These are phyloP conservation scores for Himalopsyche phryganea DNA, from an alignment of 1,140 invertebrate species.

Conservation along the genomic window DNA sequence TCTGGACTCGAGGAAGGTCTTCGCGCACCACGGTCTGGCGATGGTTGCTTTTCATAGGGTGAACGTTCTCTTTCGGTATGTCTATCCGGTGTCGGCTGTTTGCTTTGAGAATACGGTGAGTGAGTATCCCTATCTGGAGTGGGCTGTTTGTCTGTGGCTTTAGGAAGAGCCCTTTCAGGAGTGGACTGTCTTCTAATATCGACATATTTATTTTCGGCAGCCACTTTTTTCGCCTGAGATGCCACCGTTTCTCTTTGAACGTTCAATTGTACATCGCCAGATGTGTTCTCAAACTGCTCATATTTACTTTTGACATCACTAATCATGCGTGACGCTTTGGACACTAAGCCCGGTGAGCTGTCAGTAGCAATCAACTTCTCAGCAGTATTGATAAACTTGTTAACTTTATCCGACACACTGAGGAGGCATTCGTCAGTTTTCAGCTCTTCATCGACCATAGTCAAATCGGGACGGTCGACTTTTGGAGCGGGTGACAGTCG, in stretches of 20 bases:
- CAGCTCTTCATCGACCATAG: conserved; percentile 53
- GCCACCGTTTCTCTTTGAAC: conserved; percentile 31
- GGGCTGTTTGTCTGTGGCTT: background rate
- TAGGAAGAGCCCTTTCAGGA: conserved; percentile 8
- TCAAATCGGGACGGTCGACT: conserved; percentile 49
- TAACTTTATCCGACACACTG: conserved; percentile 59
- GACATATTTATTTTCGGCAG: conserved; percentile 28
- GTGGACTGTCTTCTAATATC: conserved; percentile 17
- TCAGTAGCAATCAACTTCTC: conserved; percentile 49
- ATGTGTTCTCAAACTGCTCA: conserved; percentile 23
- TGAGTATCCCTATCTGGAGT: background rate
- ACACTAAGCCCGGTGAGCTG: conserved; percentile 40
- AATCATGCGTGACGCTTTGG: conserved; percentile 37
- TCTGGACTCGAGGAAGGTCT: conserved; percentile 16
- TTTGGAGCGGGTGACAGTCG: conserved; percentile 44
- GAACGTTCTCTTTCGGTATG: background rate
- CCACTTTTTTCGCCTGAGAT: conserved; percentile 26
- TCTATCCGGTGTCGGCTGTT: background rate
- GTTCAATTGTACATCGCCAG: conserved; percentile 18
- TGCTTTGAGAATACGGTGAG: background rate
- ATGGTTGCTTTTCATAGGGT: background rate
- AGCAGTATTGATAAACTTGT: conserved; percentile 58
- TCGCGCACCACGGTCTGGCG: background rate
- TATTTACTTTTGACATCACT: conserved; percentile 31
- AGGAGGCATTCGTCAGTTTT: conserved; percentile 54